Percentiles rank a stretch among this genome's conserved stretches.
Evolutionary conservation across 2,888 invertebrate genomes (phyloP).

Genomic region (Nomada hirtipes): DNA sequence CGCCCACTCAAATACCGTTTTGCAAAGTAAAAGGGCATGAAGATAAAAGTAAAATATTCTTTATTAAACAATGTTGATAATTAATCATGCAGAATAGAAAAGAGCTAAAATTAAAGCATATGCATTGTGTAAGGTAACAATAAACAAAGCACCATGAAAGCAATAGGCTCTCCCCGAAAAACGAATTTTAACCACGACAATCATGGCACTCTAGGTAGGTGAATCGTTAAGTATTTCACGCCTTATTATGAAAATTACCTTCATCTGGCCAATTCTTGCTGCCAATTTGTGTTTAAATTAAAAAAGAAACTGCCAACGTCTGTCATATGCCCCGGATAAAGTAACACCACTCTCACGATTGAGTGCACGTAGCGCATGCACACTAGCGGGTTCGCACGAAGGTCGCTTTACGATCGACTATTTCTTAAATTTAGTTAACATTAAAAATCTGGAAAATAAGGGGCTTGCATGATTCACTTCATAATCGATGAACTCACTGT

Average conservation of each 20-base stretch:
- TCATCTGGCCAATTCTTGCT: conserved; percentile 69
- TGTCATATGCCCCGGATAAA: conserved; percentile 71
- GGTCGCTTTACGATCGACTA: conserved; percentile 52
- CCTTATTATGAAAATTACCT: conserved; percentile 64
- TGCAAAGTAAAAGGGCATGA: neutral
- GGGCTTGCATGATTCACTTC: conserved; percentile 6
- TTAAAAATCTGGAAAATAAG: neutral
- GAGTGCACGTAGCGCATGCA: conserved; percentile 63
- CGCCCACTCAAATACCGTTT: conserved; percentile 42
- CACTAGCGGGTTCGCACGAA: conserved; percentile 45
- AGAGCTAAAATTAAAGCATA: conserved; percentile 23
- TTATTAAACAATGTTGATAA: neutral
- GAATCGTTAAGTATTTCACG: conserved; percentile 3
- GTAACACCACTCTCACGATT: conserved; percentile 51
- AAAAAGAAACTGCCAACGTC: conserved; percentile 48
- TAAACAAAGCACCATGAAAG: conserved; percentile 71
- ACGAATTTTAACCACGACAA: conserved; percentile 56
- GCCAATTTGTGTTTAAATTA: conserved; percentile 50
- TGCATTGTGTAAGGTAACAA: conserved; percentile 62
- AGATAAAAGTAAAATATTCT: conserved; percentile 4
- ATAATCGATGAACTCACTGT: conserved; percentile 1
- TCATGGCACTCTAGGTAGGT: conserved; percentile 5
- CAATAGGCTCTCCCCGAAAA: conserved; percentile 56
- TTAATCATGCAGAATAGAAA: neutral
- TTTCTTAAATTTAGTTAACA: conserved; percentile 44